Conservation (phyloP, 2,113 vertebrate genomes). For the Colossoma macropomum region DNA sequence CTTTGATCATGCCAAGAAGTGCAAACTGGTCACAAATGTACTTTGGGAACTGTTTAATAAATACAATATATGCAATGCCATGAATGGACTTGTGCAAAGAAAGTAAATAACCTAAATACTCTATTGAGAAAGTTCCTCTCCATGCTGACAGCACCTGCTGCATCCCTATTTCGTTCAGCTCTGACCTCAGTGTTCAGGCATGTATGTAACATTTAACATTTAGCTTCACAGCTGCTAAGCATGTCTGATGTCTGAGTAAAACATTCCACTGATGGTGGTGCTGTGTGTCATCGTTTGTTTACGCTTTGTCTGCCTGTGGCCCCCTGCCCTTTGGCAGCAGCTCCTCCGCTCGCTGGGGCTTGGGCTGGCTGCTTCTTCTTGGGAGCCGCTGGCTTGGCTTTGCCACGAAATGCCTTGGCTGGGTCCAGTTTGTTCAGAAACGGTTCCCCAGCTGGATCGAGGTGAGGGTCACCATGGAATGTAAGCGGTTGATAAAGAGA, state of each 20-base stretch:
- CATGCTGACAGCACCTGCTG: not conserved
- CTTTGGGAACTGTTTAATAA: not conserved
- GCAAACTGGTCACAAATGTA: not conserved
- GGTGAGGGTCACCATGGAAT: constrained; percentile 75
- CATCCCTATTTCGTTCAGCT: not conserved
- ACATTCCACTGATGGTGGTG: not conserved
- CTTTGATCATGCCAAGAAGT: not conserved
- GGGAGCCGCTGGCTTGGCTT: constrained; percentile 82
- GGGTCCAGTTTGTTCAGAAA: constrained; percentile 93
- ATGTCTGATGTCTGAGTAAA: not conserved
- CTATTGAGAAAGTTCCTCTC: not conserved
- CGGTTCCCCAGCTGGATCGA: constrained; percentile 77
- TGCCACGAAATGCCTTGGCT: constrained; percentile 87
- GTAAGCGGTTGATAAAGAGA: constrained; percentile 94
- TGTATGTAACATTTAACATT: not conserved
- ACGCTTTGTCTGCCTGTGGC: constrained; percentile 58
- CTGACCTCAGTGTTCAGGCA: not conserved
- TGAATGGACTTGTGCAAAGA: not conserved
- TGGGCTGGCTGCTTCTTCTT: constrained; percentile 85
- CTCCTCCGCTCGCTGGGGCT: constrained; percentile 62
- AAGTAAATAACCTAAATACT: not conserved
- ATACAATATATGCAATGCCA: not conserved
- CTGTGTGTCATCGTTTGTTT: constrained; percentile 63
- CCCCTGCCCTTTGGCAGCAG: constrained; percentile 70
- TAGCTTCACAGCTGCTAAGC: not conserved